Percentiles rank a stretch among this genome's conserved stretches.
These are phyloP conservation scores for Austrolebias charrua DNA, from an alignment of 2,797 vertebrate species.

Conservation along the genomic window DNA sequence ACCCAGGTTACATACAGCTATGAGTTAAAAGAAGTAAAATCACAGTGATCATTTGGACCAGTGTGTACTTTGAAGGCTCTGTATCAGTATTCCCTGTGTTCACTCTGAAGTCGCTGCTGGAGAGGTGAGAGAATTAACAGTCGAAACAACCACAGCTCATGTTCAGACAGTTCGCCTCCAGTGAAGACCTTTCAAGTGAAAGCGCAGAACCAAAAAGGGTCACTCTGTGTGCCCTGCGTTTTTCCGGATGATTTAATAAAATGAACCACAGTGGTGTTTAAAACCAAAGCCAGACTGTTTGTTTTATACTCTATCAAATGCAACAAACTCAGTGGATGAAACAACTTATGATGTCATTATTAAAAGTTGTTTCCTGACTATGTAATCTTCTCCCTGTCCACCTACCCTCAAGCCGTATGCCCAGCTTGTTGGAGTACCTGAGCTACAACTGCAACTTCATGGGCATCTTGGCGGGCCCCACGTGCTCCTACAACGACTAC, in stretches of 20 bases:
- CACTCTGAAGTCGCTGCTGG: slow-evolving; percentile 11
- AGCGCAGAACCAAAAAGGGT: not conserved
- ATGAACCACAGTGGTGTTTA: not conserved
- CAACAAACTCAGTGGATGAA: too few species aligned
- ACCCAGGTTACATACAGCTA: too few species aligned
- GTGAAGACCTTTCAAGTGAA: slow-evolving; percentile 9
- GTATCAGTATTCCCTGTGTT: slow-evolving; percentile 10
- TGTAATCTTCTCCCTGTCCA: not conserved
- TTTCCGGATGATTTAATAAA: not conserved
- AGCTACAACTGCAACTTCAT: slow-evolving; percentile 99
- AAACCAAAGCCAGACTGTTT: not conserved
- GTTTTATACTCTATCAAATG: not conserved
- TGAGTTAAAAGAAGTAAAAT: not conserved
- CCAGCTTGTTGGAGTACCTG: slow-evolving; percentile 94
- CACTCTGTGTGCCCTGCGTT: not conserved
- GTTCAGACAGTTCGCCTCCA: slow-evolving; percentile 11
- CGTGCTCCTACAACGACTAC: slow-evolving; percentile 98
- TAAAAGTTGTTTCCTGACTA: not conserved
- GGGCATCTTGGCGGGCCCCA: slow-evolving; percentile 95
- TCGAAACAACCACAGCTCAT: slow-evolving; percentile 10
- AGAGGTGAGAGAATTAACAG: slow-evolving; percentile 16
- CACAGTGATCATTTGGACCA: not conserved
- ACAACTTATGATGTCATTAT: not conserved
- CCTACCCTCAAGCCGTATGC: slow-evolving; percentile 85
- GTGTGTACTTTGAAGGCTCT: slow-evolving; percentile 2